These are phyloP conservation scores for Tetramorium bicarinatum DNA, from an alignment of 2,888 invertebrate species.

Conservation along the genomic window DNA sequence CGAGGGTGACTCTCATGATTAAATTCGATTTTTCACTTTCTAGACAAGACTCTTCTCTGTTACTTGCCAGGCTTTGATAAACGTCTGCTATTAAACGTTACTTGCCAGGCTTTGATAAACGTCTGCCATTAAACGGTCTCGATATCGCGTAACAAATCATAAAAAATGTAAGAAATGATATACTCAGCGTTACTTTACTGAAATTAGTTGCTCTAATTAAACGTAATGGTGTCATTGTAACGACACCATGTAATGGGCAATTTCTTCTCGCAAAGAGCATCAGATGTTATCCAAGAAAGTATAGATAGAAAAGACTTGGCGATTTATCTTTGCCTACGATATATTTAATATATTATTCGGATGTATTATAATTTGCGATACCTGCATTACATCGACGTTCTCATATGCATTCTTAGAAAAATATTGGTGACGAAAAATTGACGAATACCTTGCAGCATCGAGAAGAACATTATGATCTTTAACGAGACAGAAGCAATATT, in stretches of 20 bases:
- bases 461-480: neutral
- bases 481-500: constrained; percentile 14
- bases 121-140: neutral
- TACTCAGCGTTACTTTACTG: neutral
- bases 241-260: neutral
- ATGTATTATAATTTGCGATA: neutral
- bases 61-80: constrained; percentile 8
- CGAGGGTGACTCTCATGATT: constrained; percentile 2
- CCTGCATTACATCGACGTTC: neutral
- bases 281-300: neutral
- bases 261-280: neutral
- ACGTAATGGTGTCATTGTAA: constrained; percentile 35
- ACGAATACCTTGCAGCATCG: neutral
- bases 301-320: neutral
- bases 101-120: constrained; percentile 41
- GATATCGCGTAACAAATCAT: neutral
- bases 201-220: constrained; percentile 29
- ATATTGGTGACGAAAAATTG: neutral
- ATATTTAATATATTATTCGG: neutral
- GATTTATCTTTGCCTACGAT: neutral
- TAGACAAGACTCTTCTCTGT: neutral
- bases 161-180: constrained; percentile 13
- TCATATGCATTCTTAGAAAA: neutral
- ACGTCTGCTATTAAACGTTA: neutral
- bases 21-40: neutral